phyloP scores from a whole-genome alignment of 2,888 invertebrate genomes.

The Pristionchus entomophagus region DNA sequence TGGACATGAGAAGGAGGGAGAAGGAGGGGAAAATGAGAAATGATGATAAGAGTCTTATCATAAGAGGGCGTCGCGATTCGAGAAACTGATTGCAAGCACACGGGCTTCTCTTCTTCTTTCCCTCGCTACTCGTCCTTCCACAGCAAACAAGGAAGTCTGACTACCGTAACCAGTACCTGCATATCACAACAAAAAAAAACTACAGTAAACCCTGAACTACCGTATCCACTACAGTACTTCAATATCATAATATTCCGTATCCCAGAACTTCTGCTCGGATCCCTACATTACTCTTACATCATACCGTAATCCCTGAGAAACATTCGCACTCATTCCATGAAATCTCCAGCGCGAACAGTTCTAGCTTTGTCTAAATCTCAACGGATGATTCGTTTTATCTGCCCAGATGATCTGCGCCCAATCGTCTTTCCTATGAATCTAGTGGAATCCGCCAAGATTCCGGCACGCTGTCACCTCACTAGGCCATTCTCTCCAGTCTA shows the following conservation, averaged over 20 bases:
- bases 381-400: too few relatives aligned
- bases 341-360: too few relatives aligned
- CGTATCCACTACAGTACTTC: too few relatives aligned
- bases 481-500: too few relatives aligned
- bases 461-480: too few relatives aligned
- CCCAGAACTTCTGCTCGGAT: background rate
- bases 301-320: background rate
- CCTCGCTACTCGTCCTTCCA: background rate
- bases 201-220: background rate
- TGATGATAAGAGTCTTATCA: too few relatives aligned
- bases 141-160: background rate
- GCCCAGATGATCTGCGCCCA: too few relatives aligned
- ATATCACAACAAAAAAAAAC: too few relatives aligned
- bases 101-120: background rate
- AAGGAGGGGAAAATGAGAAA: background rate
- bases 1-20: background rate
- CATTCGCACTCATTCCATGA: background rate
- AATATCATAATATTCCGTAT: background rate
- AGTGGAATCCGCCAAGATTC: too few relatives aligned
- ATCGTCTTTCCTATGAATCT: too few relatives aligned
- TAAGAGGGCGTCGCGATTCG: conserved; percentile 16
- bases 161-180: too few relatives aligned
- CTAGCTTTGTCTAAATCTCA: too few relatives aligned
- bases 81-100: background rate
- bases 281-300: background rate